Evolutionary conservation across 2,888 invertebrate genomes (phyloP), one percentile per base, ranked within the genome.

Genomic region (Drosophila vallismaia): DNA sequence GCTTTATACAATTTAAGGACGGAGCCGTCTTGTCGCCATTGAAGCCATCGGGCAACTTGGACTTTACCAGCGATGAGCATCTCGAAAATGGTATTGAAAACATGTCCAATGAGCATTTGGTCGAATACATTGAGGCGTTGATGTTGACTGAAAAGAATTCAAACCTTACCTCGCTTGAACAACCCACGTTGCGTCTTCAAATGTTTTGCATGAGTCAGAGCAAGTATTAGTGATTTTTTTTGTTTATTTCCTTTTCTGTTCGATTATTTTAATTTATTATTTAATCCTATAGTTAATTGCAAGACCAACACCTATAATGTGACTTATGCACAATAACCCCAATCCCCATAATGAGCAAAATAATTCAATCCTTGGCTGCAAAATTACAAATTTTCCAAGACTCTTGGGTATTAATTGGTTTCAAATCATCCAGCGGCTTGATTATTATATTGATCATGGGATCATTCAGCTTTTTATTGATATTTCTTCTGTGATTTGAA

Each of bases 1-100:
- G 93, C 45, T 93, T 94, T 86, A 93, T 94, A 72, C 93, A 94
- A 85, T 93, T 93, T 76, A 93, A 93, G 78, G 92, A 92, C 83
- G 89, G 91, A 45, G 89, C 91, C 38, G 87, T 89, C 28, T 70
- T 92, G 40, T 85, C 90, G 66, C 88, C 91, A 55, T 59, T 92
- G 57, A 92, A 92, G 77, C 90, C 92, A 48, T 82, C 90, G 33
- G 89, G 90, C 70, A 92, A 92, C 79, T 83, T 92, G 77, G 93
- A 93, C 87, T 93, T 93, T 77, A 93, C 93, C 58, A 93, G 92
- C 75, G 93, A 93, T 86, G 90, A 92, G 70, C 91, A 91, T 84
- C 86, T 91, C 79, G 90, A 92, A 89, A 91, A 92, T 88, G 92
- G 92, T 92, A 90, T 75, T 79, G 71, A 84, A 75, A 85, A 86